These are phyloP conservation scores for Dromococcyx pavoninus DNA, from an alignment of 2,797 vertebrate species.

Conservation along the genomic window DNA sequence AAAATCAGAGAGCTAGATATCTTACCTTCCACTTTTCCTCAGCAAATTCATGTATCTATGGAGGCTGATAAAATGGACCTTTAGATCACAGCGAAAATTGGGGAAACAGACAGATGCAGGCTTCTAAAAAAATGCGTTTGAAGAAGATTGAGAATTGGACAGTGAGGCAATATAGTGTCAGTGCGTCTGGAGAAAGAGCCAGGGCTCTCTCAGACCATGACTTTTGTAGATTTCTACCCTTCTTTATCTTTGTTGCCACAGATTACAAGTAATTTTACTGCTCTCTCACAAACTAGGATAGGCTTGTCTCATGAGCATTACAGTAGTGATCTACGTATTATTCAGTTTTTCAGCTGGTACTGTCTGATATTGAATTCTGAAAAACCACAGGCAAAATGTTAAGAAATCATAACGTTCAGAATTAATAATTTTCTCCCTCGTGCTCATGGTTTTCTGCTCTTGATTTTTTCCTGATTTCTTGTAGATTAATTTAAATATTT, in stretches of 20 bases:
- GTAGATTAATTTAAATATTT: not conserved
- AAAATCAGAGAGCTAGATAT: not conserved
- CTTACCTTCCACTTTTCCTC: not conserved
- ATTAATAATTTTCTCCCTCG: not conserved
- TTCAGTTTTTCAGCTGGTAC: not conserved
- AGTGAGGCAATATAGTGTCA: not conserved
- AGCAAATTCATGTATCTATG: not conserved
- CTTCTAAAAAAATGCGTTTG: not conserved
- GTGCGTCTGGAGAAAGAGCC: not conserved
- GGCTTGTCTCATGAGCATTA: not conserved
- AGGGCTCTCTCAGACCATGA: not conserved
- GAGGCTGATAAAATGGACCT: not conserved
- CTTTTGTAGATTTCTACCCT: not conserved
- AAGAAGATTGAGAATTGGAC: not conserved
- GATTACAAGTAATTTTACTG: not conserved
- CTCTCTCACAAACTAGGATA: not conserved
- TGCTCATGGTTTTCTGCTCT: not conserved
- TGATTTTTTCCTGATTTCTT: not conserved
- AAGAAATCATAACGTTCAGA: not conserved
- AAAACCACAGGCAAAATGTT: not conserved
- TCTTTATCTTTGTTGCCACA: constrained; percentile 3
- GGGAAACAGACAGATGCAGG: not conserved
- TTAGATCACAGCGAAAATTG: not conserved
- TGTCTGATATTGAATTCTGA: not conserved
- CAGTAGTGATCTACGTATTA: not conserved